These are phyloP conservation scores for Spatula versicolor DNA, from an alignment of 2,797 vertebrate genomes.

Conservation along the genomic window DNA sequence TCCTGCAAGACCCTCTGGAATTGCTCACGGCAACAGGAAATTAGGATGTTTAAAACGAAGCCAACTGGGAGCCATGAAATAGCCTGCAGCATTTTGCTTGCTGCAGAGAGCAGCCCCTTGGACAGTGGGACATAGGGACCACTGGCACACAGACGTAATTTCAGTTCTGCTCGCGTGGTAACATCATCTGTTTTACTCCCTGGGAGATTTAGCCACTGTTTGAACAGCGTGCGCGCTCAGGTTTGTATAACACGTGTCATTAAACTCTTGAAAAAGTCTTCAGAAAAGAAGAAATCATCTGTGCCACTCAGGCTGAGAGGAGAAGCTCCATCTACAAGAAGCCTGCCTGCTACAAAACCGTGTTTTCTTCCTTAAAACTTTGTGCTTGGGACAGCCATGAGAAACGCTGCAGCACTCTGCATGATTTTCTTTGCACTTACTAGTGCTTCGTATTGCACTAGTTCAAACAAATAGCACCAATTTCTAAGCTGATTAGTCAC, in stretches of 20 bases:
- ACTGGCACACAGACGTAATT: neutral
- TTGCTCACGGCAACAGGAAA: neutral
- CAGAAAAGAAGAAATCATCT: neutral
- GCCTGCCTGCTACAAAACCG: neutral
- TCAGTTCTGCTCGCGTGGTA: neutral
- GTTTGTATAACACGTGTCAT: neutral
- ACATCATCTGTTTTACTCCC: neutral
- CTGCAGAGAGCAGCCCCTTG: neutral
- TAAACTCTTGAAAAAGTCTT: neutral
- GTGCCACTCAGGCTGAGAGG: neutral
- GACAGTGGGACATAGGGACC: neutral
- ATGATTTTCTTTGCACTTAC: neutral
- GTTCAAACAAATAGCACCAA: neutral
- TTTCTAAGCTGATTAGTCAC: neutral
- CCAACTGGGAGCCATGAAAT: neutral
- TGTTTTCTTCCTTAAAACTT: neutral
- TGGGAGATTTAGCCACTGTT: neutral
- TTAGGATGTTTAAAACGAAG: neutral
- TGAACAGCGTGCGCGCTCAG: neutral
- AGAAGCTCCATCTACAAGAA: neutral
- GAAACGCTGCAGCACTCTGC: neutral
- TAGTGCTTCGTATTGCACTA: neutral
- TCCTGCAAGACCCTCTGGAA: slow-evolving; percentile 1
- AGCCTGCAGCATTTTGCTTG: neutral
- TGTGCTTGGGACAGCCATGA: neutral